Conservation (phyloP, 2,113 vertebrate species). For the Athene cunicularia region DNA sequence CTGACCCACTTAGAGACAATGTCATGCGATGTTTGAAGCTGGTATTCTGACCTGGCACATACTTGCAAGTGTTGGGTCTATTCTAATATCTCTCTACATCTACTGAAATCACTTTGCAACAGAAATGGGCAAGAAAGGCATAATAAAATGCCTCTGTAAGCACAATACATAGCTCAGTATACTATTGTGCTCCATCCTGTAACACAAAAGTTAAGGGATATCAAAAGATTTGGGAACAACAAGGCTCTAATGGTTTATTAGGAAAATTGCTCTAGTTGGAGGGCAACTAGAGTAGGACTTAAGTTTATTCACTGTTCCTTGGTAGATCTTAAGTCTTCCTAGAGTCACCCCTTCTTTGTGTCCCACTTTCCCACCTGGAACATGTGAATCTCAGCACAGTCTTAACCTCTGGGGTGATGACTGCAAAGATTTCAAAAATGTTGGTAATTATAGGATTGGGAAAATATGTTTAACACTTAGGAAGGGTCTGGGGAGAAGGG, state of each 20-base stretch:
- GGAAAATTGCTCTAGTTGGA: neutral
- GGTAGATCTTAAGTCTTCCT: neutral
- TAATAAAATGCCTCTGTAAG: neutral
- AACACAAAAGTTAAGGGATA: neutral
- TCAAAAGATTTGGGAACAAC: neutral
- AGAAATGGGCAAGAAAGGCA: neutral
- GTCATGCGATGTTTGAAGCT: neutral
- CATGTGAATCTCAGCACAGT: neutral
- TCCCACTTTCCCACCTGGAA: neutral
- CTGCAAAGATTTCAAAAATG: neutral
- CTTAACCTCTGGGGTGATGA: neutral
- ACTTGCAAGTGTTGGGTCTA: neutral
- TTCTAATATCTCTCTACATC: neutral
- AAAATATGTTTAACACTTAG: neutral
- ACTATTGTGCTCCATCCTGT: neutral
- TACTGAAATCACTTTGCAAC: neutral
- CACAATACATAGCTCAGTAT: neutral
- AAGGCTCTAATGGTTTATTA: neutral
- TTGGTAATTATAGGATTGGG: neutral
- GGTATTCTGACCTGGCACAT: neutral
- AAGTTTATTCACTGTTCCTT: neutral
- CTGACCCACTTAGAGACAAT: constrained; percentile 46
- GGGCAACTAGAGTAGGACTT: neutral
- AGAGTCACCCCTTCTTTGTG: neutral
- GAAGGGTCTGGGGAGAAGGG: neutral